Evolutionary conservation across 2,797 vertebrate genomes (phyloP).

Genomic region (Lacerta bilineata): DNA sequence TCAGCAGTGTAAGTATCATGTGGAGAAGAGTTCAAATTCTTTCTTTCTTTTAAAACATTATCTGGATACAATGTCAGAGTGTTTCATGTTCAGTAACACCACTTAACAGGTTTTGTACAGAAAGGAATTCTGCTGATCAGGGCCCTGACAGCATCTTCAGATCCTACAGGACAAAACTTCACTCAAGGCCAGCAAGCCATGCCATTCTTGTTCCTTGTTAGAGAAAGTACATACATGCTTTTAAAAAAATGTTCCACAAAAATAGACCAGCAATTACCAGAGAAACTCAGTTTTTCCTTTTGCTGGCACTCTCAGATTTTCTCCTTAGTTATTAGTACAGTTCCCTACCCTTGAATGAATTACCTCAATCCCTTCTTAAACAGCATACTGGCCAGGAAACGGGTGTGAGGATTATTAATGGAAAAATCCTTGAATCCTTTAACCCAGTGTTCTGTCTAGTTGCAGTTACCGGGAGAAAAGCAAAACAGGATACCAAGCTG

Average conservation of each 20-base stretch:
- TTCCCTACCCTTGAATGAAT: constrained; percentile 76
- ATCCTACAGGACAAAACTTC: neutral
- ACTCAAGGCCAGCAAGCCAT: neutral
- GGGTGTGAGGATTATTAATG: constrained; percentile 71
- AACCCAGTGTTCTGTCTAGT: constrained; percentile 47
- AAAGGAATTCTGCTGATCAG: neutral
- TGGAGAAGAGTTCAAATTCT: neutral
- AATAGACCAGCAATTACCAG: constrained; percentile 30
- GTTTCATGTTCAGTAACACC: neutral
- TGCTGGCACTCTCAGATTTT: constrained; percentile 31
- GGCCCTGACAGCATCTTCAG: neutral
- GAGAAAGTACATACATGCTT: fast-evolving
- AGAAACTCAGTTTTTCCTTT: constrained; percentile 63
- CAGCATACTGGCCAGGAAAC: constrained; percentile 70
- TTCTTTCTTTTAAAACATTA: neutral
- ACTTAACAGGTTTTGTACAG: neutral
- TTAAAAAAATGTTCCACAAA: fast-evolving
- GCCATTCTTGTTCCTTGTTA: neutral
- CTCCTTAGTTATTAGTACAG: constrained; percentile 51
- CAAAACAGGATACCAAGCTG: constrained; percentile 70
- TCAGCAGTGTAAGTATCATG: neutral
- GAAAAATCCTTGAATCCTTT: constrained; percentile 77
- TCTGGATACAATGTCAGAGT: neutral
- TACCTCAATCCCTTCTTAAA: constrained; percentile 74
- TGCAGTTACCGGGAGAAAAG: constrained; percentile 64